Evolutionary conservation across 2,888 invertebrate species (phyloP).

Genomic region (Hesperia comma): DNA sequence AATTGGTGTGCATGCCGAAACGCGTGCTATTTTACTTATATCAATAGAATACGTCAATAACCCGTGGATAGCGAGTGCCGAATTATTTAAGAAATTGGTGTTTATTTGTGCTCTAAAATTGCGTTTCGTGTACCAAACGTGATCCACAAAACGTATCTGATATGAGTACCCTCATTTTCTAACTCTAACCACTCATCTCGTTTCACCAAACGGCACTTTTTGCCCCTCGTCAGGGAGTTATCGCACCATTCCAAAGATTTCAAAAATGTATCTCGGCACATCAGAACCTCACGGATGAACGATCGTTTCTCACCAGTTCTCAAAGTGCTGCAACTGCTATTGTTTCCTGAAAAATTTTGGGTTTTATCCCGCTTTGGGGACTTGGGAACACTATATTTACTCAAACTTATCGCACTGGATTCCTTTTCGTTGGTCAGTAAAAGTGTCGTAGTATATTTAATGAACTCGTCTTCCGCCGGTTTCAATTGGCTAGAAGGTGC

Average conservation of each 20-base stretch:
- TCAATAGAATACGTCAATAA: neutral
- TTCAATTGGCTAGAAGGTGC: no score
- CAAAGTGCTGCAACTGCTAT: conserved; percentile 59
- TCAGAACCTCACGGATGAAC: conserved; percentile 75
- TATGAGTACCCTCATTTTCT: conserved; percentile 65
- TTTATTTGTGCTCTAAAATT: neutral
- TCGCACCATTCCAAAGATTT: conserved; percentile 80
- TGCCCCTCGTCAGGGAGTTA: conserved; percentile 74
- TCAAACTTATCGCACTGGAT: conserved; percentile 53
- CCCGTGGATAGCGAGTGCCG: conserved; percentile 1
- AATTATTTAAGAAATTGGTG: conserved; percentile 8
- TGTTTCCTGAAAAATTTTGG: conserved; percentile 51
- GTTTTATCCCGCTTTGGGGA: conserved; percentile 40
- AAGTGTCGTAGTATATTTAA: conserved; percentile 62
- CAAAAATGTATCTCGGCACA: conserved; percentile 74
- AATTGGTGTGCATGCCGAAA: neutral
- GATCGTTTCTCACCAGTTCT: conserved; percentile 77
- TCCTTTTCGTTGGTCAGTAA: conserved; percentile 62
- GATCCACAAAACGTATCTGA: conserved; percentile 43
- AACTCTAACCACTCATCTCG: conserved; percentile 75
- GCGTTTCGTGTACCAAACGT: conserved; percentile 39
- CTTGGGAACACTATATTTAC: conserved; percentile 31
- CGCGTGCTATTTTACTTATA: conserved; percentile 1
- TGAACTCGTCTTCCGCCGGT: conserved; percentile 55
- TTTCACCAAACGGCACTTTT: conserved; percentile 68